These are phyloP conservation scores for Cathartes aura DNA, from an alignment of 2,113 vertebrate species.

Conservation along the genomic window DNA sequence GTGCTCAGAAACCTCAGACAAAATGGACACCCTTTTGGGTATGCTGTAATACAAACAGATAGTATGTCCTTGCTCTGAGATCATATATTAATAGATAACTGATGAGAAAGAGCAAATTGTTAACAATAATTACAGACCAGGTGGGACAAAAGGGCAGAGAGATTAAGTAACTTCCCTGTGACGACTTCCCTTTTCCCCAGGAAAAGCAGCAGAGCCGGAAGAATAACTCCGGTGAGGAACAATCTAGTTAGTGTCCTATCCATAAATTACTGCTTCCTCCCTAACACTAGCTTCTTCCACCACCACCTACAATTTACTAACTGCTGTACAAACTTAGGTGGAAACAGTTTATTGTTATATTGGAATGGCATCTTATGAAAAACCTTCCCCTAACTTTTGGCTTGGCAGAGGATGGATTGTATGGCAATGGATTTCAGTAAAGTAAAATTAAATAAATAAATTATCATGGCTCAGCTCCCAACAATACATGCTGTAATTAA, in stretches of 20 bases:
- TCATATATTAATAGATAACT: neutral
- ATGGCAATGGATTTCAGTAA: neutral
- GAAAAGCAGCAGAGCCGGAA: neutral
- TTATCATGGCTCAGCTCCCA: neutral
- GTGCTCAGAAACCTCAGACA: neutral
- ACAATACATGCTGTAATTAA: slow-evolving; percentile 14
- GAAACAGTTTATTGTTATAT: neutral
- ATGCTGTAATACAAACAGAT: neutral
- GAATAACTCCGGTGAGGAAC: neutral
- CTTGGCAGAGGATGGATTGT: neutral
- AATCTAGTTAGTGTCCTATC: neutral
- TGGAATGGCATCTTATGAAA: neutral
- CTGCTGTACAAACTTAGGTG: neutral
- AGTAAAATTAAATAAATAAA: neutral
- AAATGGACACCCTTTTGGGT: neutral
- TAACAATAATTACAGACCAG: neutral
- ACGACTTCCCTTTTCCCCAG: neutral
- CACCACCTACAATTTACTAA: neutral
- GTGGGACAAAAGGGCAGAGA: neutral
- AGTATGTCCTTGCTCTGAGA: neutral
- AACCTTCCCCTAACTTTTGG: neutral
- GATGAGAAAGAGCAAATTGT: neutral
- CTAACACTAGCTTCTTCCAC: neutral
- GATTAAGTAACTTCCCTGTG: neutral
- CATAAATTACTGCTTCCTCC: neutral